Evolutionary conservation across 2,888 invertebrate species (phyloP).

Genomic region (Theristus sp.): DNA sequence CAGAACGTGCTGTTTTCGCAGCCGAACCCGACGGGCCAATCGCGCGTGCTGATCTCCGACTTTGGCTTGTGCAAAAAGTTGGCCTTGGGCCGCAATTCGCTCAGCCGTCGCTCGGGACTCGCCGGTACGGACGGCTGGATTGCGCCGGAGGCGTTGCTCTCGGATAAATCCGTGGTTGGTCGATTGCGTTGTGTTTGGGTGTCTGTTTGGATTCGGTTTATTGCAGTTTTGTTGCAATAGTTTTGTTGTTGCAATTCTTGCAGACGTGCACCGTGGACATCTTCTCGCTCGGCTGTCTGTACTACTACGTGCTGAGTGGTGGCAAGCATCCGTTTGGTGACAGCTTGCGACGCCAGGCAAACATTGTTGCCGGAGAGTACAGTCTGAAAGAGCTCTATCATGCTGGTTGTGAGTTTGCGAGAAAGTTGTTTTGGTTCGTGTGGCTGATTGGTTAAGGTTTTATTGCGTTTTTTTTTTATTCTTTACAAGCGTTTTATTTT

Average conservation of each 20-base stretch:
- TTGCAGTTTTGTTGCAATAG: constrained; percentile 6
- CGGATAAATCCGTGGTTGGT: constrained; percentile 5
- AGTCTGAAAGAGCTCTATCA: constrained; percentile 19
- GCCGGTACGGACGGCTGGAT: constrained; percentile 96
- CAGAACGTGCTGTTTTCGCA: constrained; percentile 83
- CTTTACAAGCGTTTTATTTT: not conserved
- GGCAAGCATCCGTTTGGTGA: constrained; percentile 90
- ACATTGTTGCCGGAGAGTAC: constrained; percentile 47
- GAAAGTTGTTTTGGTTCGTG: too few relatives aligned
- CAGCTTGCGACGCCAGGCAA: constrained; percentile 63
- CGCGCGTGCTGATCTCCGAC: constrained; percentile 88
- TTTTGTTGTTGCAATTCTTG: too few relatives aligned
- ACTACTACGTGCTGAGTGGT: constrained; percentile 72
- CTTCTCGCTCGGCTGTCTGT: constrained; percentile 90
- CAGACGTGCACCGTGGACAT: constrained; percentile 79
- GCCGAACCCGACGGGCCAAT: constrained; percentile 46
- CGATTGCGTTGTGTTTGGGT: not conserved
- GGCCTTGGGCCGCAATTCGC: constrained; percentile 60
- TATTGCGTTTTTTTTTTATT: not conserved
- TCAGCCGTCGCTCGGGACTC: constrained; percentile 22
- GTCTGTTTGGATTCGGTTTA: not conserved
- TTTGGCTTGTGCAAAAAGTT: constrained; percentile 94
- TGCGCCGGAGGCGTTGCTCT: constrained; percentile 73
- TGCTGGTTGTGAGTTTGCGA: too few relatives aligned
- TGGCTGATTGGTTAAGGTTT: not conserved